Conservation (phyloP, 2,113 vertebrate species). For the Girardinichthys multiradiatus region DNA sequence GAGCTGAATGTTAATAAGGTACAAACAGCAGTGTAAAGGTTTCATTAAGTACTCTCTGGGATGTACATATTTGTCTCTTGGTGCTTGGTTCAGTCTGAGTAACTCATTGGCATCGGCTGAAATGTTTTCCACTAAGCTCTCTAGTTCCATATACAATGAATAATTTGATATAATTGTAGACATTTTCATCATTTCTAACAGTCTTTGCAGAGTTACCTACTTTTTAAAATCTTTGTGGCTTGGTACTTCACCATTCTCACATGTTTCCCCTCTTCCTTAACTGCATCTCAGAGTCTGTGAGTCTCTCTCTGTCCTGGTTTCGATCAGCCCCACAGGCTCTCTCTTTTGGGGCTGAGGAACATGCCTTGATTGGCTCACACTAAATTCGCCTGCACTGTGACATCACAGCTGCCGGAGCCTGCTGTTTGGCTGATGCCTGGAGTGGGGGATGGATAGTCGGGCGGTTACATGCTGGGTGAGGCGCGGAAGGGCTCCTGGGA, state of each 20-base stretch:
- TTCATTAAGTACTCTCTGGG: too few relatives aligned
- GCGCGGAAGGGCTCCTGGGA: conserved; percentile 71
- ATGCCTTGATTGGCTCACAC: conserved; percentile 74
- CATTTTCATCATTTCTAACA: not conserved
- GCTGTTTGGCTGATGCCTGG: conserved; percentile 64
- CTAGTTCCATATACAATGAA: not conserved
- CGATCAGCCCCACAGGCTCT: conserved; percentile 67
- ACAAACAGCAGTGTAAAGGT: too few relatives aligned
- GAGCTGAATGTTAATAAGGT: too few relatives aligned
- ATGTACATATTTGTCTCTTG: not conserved
- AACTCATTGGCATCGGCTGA: too few relatives aligned
- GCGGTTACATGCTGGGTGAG: conserved; percentile 58
- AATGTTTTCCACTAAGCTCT: not conserved
- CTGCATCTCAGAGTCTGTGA: conserved; percentile 26
- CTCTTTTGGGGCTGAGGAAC: conserved; percentile 72
- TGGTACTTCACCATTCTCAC: conserved; percentile 16
- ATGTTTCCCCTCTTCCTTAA: conserved; percentile 30
- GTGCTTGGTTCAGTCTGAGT: not conserved
- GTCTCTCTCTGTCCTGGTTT: conserved; percentile 72
- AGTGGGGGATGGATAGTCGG: conserved; percentile 57
- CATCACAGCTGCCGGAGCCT: conserved; percentile 58
- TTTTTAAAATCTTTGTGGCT: not conserved
- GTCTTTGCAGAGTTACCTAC: not conserved
- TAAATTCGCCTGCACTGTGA: conserved; percentile 80
- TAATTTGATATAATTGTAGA: not conserved